Evolutionary conservation across 2,888 invertebrate genomes (phyloP).

Genomic region (Portevinia maculata): DNA sequence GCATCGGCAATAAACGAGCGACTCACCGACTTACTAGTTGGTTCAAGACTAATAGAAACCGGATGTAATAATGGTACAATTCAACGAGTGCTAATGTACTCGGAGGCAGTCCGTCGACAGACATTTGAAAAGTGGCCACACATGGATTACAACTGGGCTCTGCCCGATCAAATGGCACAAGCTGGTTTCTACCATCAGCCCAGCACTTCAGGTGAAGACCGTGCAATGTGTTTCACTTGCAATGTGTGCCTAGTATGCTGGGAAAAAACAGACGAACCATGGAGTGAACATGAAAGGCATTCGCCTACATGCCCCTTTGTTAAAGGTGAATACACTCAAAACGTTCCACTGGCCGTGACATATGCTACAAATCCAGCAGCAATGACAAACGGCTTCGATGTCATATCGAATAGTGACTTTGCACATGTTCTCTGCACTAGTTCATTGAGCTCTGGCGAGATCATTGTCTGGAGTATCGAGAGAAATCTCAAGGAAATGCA

Average conservation of each 20-base stretch:
- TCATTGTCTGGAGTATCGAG: constrained; percentile 93
- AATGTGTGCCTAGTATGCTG: constrained; percentile 97
- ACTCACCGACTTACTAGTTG: constrained; percentile 88
- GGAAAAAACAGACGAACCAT: constrained; percentile 98
- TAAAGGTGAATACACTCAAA: constrained; percentile 96
- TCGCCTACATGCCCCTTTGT: constrained; percentile 97
- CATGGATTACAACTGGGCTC: constrained; percentile 98
- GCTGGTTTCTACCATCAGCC: constrained; percentile 98
- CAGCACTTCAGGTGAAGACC: constrained; percentile 93
- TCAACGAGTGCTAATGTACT: constrained; percentile 90
- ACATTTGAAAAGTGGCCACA: constrained; percentile 98
- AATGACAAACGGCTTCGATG: constrained; percentile 84
- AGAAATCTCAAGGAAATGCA: constrained; percentile 89
- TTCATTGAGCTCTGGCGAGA: constrained; percentile 85
- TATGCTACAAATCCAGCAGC: constrained; percentile 92
- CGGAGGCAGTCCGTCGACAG: constrained; percentile 94
- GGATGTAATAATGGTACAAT: constrained; percentile 81
- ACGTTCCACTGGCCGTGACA: constrained; percentile 94
- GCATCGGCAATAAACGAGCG: constrained; percentile 95
- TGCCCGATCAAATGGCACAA: constrained; percentile 98
- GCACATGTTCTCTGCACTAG: constrained; percentile 85
- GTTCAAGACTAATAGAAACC: constrained; percentile 81
- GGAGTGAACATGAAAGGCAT: constrained; percentile 98
- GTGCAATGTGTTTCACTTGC: constrained; percentile 98
- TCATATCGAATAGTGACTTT: constrained; percentile 86